Evolutionary conservation across 2,113 vertebrate genomes (phyloP), one percentile per base, ranked within the genome.

Genomic region (Hippocampus mohnikei): DNA sequence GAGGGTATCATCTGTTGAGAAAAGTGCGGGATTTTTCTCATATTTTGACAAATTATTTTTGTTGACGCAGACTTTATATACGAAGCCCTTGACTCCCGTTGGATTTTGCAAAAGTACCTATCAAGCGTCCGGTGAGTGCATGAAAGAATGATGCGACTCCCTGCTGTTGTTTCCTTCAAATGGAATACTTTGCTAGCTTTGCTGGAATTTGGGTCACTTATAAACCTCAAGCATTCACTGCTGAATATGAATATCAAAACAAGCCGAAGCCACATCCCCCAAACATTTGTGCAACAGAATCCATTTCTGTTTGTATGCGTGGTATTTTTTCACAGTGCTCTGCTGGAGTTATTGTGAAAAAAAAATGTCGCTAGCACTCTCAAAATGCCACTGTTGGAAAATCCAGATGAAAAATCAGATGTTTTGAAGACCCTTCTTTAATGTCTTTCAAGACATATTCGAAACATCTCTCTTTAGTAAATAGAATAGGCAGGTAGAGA

Each of bases 141-240:
- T 75, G 53, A 66, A 69, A 72, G 29, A 69, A 25, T 40, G 21
- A 66, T 59, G 16, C 5, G 7, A 59, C 23, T 42, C 42, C 23
- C 25, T 44, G 44, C 59, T 44, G 59, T 69, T 77, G 46, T 46
- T 69, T 41, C n/a, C 60, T 67, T 70, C 66, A 73, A 76, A 73
- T 53, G 60, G 44, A 75, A 48, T 25, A 41, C 41, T 68, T 69
- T 33, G 71, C 69, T 15, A 18, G 60, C 68, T 66, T 46, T 55
- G 40, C 46, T 44, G 33, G 33, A 66, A 66, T 80, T 16, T 61
- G 37, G 64, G 44, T 66, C 55, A 67, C 33, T 67, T 67, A 16
- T 3, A 71, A 70, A 52, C 33, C 8, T 55, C 46, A 52, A 48
- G 21, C 42, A 55, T 46, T 50, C 46, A 53, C 61, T 25, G 25